Conservation (phyloP, 2,888 invertebrate genomes). For the Cybosia mesomella region DNA sequence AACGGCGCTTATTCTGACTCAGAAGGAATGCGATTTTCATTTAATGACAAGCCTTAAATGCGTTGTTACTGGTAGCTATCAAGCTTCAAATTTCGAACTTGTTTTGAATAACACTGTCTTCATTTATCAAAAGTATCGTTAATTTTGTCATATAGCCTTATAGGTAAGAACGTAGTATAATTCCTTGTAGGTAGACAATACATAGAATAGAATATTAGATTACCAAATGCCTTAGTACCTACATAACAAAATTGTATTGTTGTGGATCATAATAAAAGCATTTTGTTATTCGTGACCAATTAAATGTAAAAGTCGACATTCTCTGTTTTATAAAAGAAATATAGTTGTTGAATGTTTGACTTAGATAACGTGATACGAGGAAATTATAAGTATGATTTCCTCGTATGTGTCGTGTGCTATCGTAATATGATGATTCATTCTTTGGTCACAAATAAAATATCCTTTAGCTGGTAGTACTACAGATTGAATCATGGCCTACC, state of each 20-base stretch:
- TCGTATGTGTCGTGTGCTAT: conserved; percentile 1
- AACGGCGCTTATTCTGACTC: conserved; percentile 55
- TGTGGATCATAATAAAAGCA: background rate
- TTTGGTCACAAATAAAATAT: background rate
- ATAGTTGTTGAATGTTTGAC: background rate
- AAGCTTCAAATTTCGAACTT: background rate
- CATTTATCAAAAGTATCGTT: background rate
- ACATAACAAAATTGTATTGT: background rate
- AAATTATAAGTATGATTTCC: conserved; percentile 9
- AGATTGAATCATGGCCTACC: background rate
- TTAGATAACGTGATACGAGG: conserved; percentile 1
- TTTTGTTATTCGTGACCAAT: background rate
- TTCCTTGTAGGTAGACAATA: background rate
- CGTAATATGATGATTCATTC: conserved; percentile 6
- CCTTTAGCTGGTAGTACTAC: background rate
- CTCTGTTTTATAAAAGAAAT: conserved; percentile 6
- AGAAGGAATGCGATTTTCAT: conserved; percentile 54
- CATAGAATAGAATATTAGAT: background rate
- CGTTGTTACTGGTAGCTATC: background rate
- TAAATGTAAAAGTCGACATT: background rate
- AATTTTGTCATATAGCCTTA: background rate
- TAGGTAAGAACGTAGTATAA: too few relatives aligned
- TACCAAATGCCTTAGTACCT: background rate
- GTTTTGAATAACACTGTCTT: background rate
- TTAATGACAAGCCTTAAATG: conserved; percentile 40